phyloP scores from a whole-genome alignment of 1,140 invertebrate species.

The Drosophila sturtevanti region DNA sequence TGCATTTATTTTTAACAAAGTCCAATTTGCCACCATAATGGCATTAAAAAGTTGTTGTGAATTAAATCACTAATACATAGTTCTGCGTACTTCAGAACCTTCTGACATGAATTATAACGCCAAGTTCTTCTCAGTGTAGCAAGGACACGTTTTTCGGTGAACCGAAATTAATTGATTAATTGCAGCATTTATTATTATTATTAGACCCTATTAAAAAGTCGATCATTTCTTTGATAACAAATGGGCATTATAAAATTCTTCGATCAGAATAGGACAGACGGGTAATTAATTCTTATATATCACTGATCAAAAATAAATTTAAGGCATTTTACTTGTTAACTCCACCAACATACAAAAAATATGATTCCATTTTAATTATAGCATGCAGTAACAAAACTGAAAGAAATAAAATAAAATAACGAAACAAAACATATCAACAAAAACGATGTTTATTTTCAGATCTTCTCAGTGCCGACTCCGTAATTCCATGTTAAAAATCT shows the following conservation, averaged over 20 bases:
- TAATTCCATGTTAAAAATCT: too few species aligned
- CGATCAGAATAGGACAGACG: not conserved
- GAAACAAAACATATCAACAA: not conserved
- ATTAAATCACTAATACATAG: too few species aligned
- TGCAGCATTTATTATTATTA: too few species aligned
- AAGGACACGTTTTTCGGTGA: not conserved
- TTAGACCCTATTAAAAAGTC: too few species aligned
- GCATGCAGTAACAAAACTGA: slow-evolving; percentile 8
- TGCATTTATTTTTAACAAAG: too few species aligned
- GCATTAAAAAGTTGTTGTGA: too few species aligned
- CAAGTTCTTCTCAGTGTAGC: not conserved
- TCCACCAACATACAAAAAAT: not conserved
- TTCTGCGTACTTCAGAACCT: not conserved
- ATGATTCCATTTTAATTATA: not conserved
- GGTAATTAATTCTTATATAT: not conserved
- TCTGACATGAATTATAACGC: not conserved
- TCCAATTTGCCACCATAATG: too few species aligned
- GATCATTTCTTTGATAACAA: too few species aligned
- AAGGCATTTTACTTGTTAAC: not conserved
- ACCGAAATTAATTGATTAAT: not conserved
- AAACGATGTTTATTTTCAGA: not conserved
- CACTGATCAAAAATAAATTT: not conserved
- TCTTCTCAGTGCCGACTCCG: too few species aligned
- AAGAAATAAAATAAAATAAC: not conserved
- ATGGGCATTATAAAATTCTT: too few species aligned